Percentiles rank a stretch among this genome's conserved stretches.
Conservation (phyloP, 2,888 invertebrate genomes). For the Philereme vetulata region DNA sequence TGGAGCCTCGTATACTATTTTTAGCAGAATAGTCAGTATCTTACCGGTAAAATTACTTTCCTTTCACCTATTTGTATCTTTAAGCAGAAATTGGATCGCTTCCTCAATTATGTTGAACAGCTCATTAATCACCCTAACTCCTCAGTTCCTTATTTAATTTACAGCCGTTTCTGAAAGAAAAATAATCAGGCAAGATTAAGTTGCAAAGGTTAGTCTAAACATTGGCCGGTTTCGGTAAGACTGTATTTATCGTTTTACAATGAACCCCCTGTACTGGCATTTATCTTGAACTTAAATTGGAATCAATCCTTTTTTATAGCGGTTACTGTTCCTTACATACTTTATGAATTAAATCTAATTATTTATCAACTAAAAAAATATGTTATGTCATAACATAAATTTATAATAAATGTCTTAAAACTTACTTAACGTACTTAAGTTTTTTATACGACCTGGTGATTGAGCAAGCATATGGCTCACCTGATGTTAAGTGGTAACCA, state of each 20-base stretch:
- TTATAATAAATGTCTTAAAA: no score
- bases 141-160: slow-evolving; percentile 17
- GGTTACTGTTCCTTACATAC: no score
- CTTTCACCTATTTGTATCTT: slow-evolving; percentile 15
- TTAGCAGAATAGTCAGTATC: background rate
- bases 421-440: no score
- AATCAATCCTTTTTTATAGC: background rate
- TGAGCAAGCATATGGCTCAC: no score
- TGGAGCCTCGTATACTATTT: background rate
- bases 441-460: no score
- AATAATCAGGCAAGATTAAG: slow-evolving; percentile 23
- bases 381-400: no score
- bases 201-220: slow-evolving; percentile 25
- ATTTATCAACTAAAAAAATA: no score
- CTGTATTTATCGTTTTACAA: slow-evolving; percentile 2
- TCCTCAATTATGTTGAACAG: slow-evolving; percentile 24
- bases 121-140: slow-evolving; percentile 20
- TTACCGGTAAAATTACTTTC: background rate
- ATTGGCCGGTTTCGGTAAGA: slow-evolving; percentile 17
- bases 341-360: no score
- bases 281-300: background rate
- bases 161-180: slow-evolving; percentile 17
- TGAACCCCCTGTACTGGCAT: background rate
- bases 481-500: no score
- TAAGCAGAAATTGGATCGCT: slow-evolving; percentile 16